phyloP scores from a whole-genome alignment of 2,797 vertebrate genomes.

The Propithecus perrieri region DNA sequence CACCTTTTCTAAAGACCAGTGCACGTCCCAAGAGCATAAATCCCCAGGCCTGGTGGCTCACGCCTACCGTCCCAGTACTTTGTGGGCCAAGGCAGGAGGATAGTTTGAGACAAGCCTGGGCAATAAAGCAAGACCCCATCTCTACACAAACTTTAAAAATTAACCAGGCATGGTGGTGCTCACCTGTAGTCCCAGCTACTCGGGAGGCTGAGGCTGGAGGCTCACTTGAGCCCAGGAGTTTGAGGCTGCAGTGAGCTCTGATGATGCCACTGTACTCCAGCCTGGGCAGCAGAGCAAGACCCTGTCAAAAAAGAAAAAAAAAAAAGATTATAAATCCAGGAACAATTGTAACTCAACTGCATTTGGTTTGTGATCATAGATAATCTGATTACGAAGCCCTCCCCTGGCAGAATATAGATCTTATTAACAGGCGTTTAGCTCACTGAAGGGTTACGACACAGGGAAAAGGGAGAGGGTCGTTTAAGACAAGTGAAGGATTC shows the following conservation, averaged over 20 bases:
- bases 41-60: background rate
- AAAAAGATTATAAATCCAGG: background rate
- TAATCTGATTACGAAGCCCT: background rate
- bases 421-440: background rate
- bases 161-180: background rate
- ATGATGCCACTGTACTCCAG: background rate
- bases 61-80: background rate
- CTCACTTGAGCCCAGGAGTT: background rate
- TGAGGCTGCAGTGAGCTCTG: background rate
- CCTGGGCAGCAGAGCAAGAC: background rate
- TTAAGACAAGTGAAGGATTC: background rate
- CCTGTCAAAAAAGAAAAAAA: background rate
- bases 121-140: background rate
- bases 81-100: background rate
- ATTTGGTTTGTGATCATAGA: background rate
- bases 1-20: background rate
- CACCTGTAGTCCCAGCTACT: background rate
- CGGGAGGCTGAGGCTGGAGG: background rate
- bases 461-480: background rate
- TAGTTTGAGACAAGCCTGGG: background rate
- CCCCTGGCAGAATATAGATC: background rate
- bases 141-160: background rate
- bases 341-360: background rate
- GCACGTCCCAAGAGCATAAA: background rate
- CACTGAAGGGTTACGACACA: rapidly evolving